These are phyloP conservation scores for Cuculus canorus DNA, from an alignment of 2,797 vertebrate genomes.

Conservation along the genomic window DNA sequence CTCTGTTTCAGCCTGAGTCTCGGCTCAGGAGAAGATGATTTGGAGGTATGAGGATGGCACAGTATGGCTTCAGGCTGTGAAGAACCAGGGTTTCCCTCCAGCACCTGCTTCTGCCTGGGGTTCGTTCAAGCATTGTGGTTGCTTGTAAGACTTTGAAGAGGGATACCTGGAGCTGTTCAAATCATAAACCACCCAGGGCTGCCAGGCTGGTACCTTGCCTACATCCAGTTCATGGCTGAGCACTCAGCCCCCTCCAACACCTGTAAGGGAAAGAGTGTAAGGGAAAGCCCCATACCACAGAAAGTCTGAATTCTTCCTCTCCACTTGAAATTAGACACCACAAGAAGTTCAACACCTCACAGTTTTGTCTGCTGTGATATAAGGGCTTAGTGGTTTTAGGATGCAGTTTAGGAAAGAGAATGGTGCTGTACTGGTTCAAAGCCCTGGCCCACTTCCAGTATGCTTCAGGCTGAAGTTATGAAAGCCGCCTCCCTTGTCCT, in stretches of 20 bases:
- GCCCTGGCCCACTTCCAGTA: not conserved
- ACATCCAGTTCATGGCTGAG: not conserved
- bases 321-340: not conserved
- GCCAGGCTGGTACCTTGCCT: not conserved
- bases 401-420: not conserved
- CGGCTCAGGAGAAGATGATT: not conserved
- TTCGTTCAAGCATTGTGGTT: not conserved
- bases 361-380: not conserved
- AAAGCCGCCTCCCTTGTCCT: not conserved
- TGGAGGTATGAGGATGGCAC: not conserved
- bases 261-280: accelerated
- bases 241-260: not conserved
- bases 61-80: not conserved
- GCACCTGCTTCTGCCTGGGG: not conserved
- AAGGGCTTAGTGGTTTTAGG: not conserved
- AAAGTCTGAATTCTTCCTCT: not conserved
- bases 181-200: not conserved
- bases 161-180: constrained; percentile 11
- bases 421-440: not conserved
- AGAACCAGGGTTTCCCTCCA: not conserved
- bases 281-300: not conserved
- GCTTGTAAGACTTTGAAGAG: constrained; percentile 33
- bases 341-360: not conserved
- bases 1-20: not conserved
- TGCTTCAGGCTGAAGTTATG: not conserved